These are phyloP conservation scores for Anarhynchus alexandrinus DNA, from an alignment of 2,113 vertebrate species.

Conservation along the genomic window DNA sequence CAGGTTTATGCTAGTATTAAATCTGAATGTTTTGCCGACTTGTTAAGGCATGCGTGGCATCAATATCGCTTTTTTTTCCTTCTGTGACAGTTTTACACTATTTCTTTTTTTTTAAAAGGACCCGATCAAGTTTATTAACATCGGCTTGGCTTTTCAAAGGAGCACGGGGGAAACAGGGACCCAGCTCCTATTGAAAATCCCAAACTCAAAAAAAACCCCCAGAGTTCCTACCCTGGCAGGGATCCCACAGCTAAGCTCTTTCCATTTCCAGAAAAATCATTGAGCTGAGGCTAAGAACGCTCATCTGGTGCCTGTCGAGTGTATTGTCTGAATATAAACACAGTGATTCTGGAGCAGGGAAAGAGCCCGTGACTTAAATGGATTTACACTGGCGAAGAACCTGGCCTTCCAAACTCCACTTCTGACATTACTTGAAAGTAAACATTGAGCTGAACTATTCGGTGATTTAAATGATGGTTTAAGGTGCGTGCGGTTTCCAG, in stretches of 20 bases:
- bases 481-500: background rate
- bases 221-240: slow-evolving; percentile 62
- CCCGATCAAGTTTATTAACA: slow-evolving; percentile 13
- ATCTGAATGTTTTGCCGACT: slow-evolving; percentile 3
- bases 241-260: slow-evolving; percentile 58
- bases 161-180: background rate
- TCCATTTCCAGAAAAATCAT: slow-evolving; percentile 70
- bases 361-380: background rate
- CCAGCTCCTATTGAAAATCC: background rate
- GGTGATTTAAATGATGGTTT: background rate
- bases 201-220: background rate
- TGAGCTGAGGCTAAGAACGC: slow-evolving; percentile 69
- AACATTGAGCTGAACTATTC: slow-evolving; percentile 19
- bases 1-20: slow-evolving; percentile 49
- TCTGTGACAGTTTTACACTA: background rate
- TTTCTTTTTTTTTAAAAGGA: slow-evolving; percentile 46
- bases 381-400: slow-evolving; percentile 47
- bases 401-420: slow-evolving; percentile 47
- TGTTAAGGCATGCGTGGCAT: slow-evolving; percentile 22
- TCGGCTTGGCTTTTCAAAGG: background rate
- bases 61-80: background rate
- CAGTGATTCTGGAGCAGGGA: slow-evolving; percentile 39
- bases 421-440: slow-evolving; percentile 71
- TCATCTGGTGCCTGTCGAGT: slow-evolving; percentile 68
- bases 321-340: slow-evolving; percentile 71